Evolutionary conservation across 2,797 vertebrate species (phyloP).

Genomic region (Masticophis lateralis): DNA sequence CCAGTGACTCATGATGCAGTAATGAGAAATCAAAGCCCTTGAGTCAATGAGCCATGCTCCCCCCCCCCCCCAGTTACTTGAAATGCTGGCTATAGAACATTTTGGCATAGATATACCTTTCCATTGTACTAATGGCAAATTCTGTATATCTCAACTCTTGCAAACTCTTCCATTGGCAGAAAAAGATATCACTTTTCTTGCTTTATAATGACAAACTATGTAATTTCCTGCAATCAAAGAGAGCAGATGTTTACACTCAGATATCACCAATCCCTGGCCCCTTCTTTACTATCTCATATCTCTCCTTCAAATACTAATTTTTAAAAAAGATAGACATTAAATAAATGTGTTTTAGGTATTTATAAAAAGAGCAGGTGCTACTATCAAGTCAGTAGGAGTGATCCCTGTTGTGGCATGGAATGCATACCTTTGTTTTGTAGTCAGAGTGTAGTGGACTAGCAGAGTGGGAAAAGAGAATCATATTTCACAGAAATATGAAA

Average conservation of each 20-base stretch:
- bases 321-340: background rate
- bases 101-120: conserved; percentile 16
- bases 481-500: background rate
- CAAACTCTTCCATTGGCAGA: background rate
- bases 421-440: background rate
- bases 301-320: conserved; percentile 5
- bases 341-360: background rate
- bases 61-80: background rate
- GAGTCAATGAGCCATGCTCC: conserved; percentile 12
- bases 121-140: conserved; percentile 14
- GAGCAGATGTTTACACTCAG: conserved; percentile 18
- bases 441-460: background rate
- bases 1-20: conserved; percentile 22
- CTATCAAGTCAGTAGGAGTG: background rate
- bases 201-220: conserved; percentile 17
- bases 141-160: conserved; percentile 13
- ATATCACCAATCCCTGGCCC: conserved; percentile 3
- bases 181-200: conserved; percentile 11
- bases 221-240: conserved; percentile 21
- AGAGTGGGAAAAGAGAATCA: background rate
- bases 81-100: conserved; percentile 16
- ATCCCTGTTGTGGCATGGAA: background rate
- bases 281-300: background rate
- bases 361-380: conserved; percentile 6
- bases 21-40: conserved; percentile 24